A percentile compares a stretch with the other conserved stretches of the same genome.
Evolutionary conservation across 2,797 vertebrate genomes (phyloP).

Genomic region (Cyprinella venusta): DNA sequence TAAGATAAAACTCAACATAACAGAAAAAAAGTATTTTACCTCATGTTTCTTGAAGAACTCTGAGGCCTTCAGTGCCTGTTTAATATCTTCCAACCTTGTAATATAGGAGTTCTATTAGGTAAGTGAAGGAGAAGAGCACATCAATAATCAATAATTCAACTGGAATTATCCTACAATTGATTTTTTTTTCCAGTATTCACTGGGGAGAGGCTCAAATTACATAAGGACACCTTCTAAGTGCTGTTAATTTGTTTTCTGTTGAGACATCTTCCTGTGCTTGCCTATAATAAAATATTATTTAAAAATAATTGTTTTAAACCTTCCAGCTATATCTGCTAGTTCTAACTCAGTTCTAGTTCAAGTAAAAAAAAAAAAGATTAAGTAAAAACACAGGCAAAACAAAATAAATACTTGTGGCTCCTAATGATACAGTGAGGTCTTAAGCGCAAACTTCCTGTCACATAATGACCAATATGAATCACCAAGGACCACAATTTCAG

Average conservation of each 20-base stretch:
- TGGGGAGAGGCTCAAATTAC: constrained; percentile 2
- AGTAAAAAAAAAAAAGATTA: no score
- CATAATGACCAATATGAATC: not conserved
- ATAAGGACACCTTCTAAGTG: constrained; percentile 3
- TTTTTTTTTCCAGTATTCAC: not conserved
- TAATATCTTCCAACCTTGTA: constrained; percentile 88
- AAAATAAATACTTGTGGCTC: no score
- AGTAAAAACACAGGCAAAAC: no score
- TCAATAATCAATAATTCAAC: constrained; percentile 3
- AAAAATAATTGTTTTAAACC: no score
- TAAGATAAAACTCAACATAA: not conserved
- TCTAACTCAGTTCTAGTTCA: not conserved
- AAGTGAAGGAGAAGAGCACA: constrained; percentile 28
- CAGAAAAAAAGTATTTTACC: constrained; percentile 73
- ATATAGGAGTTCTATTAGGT: constrained; percentile 86
- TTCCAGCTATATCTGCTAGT: not conserved
- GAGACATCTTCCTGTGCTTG: not conserved
- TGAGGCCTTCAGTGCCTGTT: constrained; percentile 84
- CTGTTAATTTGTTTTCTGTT: not conserved
- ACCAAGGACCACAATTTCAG: not conserved
- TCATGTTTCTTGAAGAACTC: constrained; percentile 94
- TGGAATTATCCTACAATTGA: not conserved
- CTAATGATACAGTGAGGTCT: no score
- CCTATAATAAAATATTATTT: not conserved
- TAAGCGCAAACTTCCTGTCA: no score